Percentiles rank a stretch among this genome's conserved stretches.
Evolutionary conservation across 1,140 invertebrate genomes (phyloP).

Genomic region (Drosophila mojavensis): DNA sequence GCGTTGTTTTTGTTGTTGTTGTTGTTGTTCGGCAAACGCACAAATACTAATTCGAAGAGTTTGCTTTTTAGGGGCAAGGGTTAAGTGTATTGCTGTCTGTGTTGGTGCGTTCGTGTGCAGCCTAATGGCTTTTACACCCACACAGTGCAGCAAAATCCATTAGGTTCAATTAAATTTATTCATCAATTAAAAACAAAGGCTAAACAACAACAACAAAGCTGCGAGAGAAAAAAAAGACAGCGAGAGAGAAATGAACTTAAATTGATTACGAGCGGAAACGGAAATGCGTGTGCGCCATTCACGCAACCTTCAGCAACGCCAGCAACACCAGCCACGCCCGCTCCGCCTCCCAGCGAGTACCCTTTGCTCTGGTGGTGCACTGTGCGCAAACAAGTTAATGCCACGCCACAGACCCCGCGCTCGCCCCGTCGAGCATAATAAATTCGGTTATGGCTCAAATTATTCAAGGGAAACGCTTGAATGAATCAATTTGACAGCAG

Average conservation of each 20-base stretch:
- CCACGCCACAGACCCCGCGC: constrained; percentile 12
- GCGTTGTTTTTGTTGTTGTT: constrained; percentile 3
- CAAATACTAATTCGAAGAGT: constrained; percentile 43
- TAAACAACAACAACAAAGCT: constrained; percentile 50
- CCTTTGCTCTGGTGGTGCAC: constrained; percentile 8
- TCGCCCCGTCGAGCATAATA: constrained; percentile 43
- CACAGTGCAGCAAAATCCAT: constrained; percentile 67
- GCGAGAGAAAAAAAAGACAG: constrained; percentile 28
- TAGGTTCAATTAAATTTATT: constrained; percentile 82
- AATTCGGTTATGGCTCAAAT: constrained; percentile 74
- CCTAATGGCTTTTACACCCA: constrained; percentile 57
- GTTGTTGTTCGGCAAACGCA: constrained; percentile 14
- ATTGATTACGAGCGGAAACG: constrained; percentile 71
- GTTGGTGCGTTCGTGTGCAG: constrained; percentile 15
- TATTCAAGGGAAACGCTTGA: constrained; percentile 74
- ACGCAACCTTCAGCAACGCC: constrained; percentile 7
- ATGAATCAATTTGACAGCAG: constrained; percentile 62
- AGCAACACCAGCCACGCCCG: neutral
- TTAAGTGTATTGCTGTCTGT: constrained; percentile 21
- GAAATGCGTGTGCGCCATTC: constrained; percentile 67
- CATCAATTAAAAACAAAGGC: constrained; percentile 77
- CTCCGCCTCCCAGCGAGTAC: neutral
- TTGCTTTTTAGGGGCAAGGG: constrained; percentile 41
- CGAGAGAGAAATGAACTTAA: constrained; percentile 48
- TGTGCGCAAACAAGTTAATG: constrained; percentile 26